Evolutionary conservation across 2,797 vertebrate genomes (phyloP), one percentile per base, ranked within the genome.

Genomic region (Hipposideros larvatus): DNA sequence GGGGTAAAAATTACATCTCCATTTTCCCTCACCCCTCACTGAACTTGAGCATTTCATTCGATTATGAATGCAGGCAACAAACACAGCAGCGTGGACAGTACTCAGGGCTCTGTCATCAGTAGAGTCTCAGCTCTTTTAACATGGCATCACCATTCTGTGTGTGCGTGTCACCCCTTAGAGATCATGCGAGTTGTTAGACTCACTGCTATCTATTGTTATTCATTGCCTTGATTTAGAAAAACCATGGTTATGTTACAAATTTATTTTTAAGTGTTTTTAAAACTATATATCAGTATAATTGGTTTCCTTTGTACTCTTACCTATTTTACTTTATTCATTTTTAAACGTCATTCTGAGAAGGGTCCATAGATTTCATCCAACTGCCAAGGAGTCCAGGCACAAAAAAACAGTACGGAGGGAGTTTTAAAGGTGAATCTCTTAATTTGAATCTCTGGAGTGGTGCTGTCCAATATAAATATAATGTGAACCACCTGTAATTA

Each of bases 11-110:
- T 59, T 19, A 41, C 10, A 14, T 31, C 34, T 41, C 15, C 15
- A 31, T 92, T 94, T 90, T 73, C 48, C 48, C 26, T 78, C 37
- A 34, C 24, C 16, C 28, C 16, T 83, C 4, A 10, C 24, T 31
- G 61, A 90, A 84, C 37, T 46, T 55, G 53, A 93, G 63, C 91
- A 61, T 94, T 94, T 94, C 46, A 78, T 87, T 86, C 63, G 48
- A 43, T 68, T 95, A 43, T 43, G 31, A 89, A 68, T 9, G 28
- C 21, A 31, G 71, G 48, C 37, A 63, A 26, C n/a, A 77, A 63
- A 77, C 80, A 57, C 21, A 55, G 73, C 57, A 28, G 10, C 0
- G 3, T 19, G 37, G 41, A 28, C 41, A 75, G 5, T 59, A 48
- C 37, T 59, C 41, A 18, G 5, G 26, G 37, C 48, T 41, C 63